A percentile compares a stretch with the other conserved stretches of the same genome.
Conservation (phyloP, 2,797 vertebrate species). For the Falco columbarius region DNA sequence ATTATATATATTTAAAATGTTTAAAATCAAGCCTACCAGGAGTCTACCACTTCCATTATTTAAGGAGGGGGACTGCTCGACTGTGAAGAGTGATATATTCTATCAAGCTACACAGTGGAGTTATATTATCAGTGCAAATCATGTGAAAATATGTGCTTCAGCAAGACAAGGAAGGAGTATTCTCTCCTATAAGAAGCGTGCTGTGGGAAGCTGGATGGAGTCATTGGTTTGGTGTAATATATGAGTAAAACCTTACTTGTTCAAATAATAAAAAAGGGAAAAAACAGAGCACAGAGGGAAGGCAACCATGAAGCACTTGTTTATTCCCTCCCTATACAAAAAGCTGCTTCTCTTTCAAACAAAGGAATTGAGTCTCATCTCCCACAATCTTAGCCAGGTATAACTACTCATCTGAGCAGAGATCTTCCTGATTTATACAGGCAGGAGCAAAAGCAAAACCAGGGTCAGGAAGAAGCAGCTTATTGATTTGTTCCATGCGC, state of each 20-base stretch:
- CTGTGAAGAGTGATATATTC: conserved; percentile 66
- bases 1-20: conserved; percentile 77
- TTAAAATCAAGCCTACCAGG: conserved; percentile 72
- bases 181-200: conserved; percentile 10
- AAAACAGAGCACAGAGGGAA: neutral
- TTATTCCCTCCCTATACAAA: conserved; percentile 17
- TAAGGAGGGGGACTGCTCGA: conserved; percentile 67
- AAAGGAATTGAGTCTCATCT: conserved; percentile 30
- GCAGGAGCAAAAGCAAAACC: conserved; percentile 16
- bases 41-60: conserved; percentile 70
- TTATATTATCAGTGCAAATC: conserved; percentile 57
- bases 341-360: conserved; percentile 29
- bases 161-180: conserved; percentile 19
- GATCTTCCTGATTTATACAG: conserved; percentile 11
- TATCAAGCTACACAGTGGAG: conserved; percentile 12
- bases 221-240: conserved; percentile 46
- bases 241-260: conserved; percentile 43
- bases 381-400: neutral
- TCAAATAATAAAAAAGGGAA: conserved; percentile 48
- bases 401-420: conserved; percentile 24
- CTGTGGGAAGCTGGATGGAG: conserved; percentile 34
- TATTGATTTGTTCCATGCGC: conserved; percentile 24
- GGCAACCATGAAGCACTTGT: conserved; percentile 15
- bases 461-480: conserved; percentile 32
- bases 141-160: conserved; percentile 31